Evolutionary conservation across 2,113 vertebrate species (phyloP).

Genomic region (Camarhynchus parvulus): DNA sequence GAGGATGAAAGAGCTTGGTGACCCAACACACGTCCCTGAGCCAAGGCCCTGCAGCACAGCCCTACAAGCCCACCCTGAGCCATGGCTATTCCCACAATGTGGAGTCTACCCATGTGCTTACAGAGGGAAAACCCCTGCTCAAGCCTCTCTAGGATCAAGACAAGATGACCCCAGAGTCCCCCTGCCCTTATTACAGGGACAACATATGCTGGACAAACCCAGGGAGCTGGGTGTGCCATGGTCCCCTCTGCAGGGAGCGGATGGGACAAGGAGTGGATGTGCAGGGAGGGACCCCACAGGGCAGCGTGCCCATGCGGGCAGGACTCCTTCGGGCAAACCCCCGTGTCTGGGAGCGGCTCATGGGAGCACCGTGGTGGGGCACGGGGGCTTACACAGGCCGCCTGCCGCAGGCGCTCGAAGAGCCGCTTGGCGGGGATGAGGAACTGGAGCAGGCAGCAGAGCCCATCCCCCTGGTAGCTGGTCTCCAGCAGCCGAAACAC

Average conservation of each 20-base stretch:
- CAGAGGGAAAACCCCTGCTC: not conserved
- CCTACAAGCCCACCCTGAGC: not conserved
- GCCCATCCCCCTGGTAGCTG: constrained; percentile 86
- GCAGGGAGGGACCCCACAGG: not conserved
- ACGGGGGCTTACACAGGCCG: constrained; percentile 86
- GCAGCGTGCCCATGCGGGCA: fast-evolving
- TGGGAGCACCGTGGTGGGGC: not conserved
- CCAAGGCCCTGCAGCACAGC: not conserved
- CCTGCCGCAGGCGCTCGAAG: constrained; percentile 89
- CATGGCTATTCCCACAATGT: fast-evolving
- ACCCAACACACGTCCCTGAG: not conserved
- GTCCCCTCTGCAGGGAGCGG: not conserved
- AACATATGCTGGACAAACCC: fast-evolving
- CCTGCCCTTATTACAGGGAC: not conserved
- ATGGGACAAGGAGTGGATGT: fast-evolving
- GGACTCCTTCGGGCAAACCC: fast-evolving
- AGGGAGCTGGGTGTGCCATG: not conserved
- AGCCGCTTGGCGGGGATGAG: constrained; percentile 92
- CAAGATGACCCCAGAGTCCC: not conserved
- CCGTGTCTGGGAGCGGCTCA: fast-evolving
- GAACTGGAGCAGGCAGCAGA: constrained; percentile 91
- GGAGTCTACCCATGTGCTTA: fast-evolving
- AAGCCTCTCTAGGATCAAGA: not conserved
- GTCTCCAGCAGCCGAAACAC: constrained; percentile 91
- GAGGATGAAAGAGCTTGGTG: not conserved